Evolutionary conservation across 1,140 invertebrate species (phyloP).

Genomic region (Calliopsis andreniformis): DNA sequence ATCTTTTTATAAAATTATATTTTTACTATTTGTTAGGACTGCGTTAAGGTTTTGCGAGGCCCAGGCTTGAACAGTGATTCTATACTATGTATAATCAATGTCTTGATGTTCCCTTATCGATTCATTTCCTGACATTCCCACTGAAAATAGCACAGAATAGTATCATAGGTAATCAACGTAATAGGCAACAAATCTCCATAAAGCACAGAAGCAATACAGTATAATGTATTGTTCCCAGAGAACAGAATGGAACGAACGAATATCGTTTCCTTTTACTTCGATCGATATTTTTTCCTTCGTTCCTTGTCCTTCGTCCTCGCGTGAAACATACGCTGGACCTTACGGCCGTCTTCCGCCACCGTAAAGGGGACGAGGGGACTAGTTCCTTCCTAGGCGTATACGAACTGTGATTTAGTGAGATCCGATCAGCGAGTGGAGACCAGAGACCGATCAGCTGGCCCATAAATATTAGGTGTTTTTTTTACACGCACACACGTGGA

Average conservation of each 20-base stretch:
- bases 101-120: neutral
- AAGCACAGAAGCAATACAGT: neutral
- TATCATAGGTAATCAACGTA: neutral
- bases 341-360: slow-evolving; percentile 43
- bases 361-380: slow-evolving; percentile 49
- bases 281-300: slow-evolving; percentile 33
- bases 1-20: too few species aligned
- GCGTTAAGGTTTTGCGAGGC: too few species aligned
- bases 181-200: slow-evolving; percentile 12
- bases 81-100: too few species aligned
- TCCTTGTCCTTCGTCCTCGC: slow-evolving; percentile 46
- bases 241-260: slow-evolving; percentile 26
- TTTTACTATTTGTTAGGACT: too few species aligned
- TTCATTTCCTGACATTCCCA: neutral
- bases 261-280: slow-evolving; percentile 15
- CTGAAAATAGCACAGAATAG: neutral
- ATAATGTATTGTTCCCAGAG: neutral
- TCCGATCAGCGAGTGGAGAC: slow-evolving; percentile 72
- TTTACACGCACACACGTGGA: slow-evolving; percentile 36
- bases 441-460: slow-evolving; percentile 72
- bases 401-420: slow-evolving; percentile 75
- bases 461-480: slow-evolving; percentile 79
- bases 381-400: slow-evolving; percentile 75
- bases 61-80: too few species aligned
- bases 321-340: slow-evolving; percentile 55